Conservation (phyloP, 1,140 invertebrate genomes). For the Acromyrmex echinatior region DNA sequence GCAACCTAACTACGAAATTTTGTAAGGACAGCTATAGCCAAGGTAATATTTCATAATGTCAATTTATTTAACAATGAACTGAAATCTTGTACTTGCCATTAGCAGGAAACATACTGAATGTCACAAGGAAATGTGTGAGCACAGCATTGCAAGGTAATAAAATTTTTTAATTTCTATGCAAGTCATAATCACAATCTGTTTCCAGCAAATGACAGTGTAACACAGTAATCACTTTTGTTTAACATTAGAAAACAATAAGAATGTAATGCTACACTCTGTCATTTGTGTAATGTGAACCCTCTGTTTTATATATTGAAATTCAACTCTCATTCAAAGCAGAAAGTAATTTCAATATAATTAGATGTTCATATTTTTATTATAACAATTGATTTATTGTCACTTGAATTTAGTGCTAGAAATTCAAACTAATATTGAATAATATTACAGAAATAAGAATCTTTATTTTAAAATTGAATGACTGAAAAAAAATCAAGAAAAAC, state of each 20-base stretch:
- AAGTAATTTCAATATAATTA: background rate
- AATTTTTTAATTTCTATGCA: background rate
- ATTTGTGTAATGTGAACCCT: too few species aligned
- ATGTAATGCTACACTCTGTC: too few species aligned
- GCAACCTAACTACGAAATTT: constrained; percentile 9
- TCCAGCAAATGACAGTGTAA: too few species aligned
- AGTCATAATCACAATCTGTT: background rate
- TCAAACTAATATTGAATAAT: background rate
- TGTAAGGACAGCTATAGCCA: background rate
- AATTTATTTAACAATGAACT: constrained; percentile 16
- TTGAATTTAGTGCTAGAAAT: background rate
- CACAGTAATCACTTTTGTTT: too few species aligned
- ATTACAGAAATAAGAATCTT: background rate
- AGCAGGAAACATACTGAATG: constrained; percentile 65
- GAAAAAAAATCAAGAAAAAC: background rate
- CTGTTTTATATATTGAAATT: background rate
- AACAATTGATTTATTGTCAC: background rate
- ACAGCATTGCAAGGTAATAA: constrained; percentile 75
- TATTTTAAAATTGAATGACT: background rate
- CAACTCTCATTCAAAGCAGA: background rate
- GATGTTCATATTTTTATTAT: background rate
- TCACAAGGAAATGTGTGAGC: constrained; percentile 61
- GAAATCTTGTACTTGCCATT: constrained; percentile 34
- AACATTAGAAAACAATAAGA: too few species aligned
- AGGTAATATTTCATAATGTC: constrained; percentile 49